Evolutionary conservation across 2,113 vertebrate species (phyloP).

Genomic region (cat (Felis catus)): F.catus_Fca126_mat1.0 CM031426.1:49137501-49138000

Average conservation of each 20-base stretch:
- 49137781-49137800: not conserved
- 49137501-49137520: not conserved
- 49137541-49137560: not conserved
- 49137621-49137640: not conserved
- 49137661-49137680: not conserved
- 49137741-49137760: not conserved
- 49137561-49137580: not conserved
- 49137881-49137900: too few relatives aligned
- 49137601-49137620: not conserved
- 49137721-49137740: not conserved
- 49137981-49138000: conserved; percentile 5
- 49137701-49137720: not conserved
- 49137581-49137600: not conserved
- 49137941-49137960: not conserved
- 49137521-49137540: not conserved
- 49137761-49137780: not conserved
- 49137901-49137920: too few relatives aligned
- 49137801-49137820: not conserved
- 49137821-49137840: not conserved
- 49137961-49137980: not conserved
- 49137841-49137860: too few relatives aligned
- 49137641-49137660: not conserved
- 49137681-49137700: conserved; percentile 15
- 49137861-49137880: too few relatives aligned
- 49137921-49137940: too few relatives aligned